Base-by-base conservation (phyloP, 1,140 invertebrate genomes). In the Solen grandis region DNA sequence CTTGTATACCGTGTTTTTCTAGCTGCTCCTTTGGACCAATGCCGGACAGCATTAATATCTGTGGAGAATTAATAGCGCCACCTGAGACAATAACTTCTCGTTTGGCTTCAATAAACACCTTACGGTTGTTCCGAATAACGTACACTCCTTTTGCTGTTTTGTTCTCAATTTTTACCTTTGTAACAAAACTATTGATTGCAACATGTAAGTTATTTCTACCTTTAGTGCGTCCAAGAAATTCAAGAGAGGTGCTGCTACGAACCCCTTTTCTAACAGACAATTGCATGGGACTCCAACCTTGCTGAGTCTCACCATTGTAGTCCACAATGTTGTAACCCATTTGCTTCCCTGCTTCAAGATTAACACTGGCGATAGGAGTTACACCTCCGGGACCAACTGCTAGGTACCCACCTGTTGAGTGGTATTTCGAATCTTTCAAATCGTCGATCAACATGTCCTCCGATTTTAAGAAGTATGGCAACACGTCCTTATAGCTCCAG, bases 401-500 rank as follows among this genome's bases (percentile, higher is more conserved):
- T 0, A 76, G 22, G 36, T 68, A 78, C 14, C 63, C 75, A 0
- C 75, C 75, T 3, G 31, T 78, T 29, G 57, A 68, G 29, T 66
- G 73, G 35, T 65, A 76, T 31, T 76, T 76, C 4, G 60, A 65
- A 5, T 50, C 5, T 54, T 66, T 65, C 38, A 76, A 52, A 25
- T 22, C 46, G 27, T 63, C 52, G 29, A 69, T 78, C 31, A 57
- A 54, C 0, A 78, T 69, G 29, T 78, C 75, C 25, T 74, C 75
- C 10, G 75, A 78, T 59, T 78, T 78, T 29, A 78, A 29, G 36
- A 78, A 78, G 87, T 98, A 99, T 59, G 96, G 95, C 0, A 98
- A 90, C 0, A 96, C 95, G 46, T 97, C 95, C 66, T 95, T 94
- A 83, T 95, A 97, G 1, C 95, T 95, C 98, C 98, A 99, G 5